These are phyloP conservation scores for Junco hyemalis DNA, from an alignment of 2,113 vertebrate species.

Conservation along the genomic window DNA sequence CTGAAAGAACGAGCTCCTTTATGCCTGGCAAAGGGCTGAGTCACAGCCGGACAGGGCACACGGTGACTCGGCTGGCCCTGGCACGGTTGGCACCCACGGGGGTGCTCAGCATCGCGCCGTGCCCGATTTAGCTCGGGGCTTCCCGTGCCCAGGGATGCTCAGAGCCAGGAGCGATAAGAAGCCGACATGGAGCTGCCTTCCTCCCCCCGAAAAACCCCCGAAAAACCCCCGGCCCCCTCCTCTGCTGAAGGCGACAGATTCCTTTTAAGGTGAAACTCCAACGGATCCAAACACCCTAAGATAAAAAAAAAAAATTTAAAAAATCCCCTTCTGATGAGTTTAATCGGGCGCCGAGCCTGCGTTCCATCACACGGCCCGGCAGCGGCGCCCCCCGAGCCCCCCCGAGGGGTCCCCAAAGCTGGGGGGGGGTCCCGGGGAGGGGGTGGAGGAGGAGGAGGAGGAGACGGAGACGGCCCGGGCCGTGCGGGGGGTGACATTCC, in stretches of 20 bases:
- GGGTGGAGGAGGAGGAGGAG: not conserved
- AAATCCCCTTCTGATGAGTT: not conserved
- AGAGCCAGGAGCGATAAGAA: conserved; percentile 15
- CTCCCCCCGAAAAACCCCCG: not conserved
- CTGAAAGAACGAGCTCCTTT: not conserved
- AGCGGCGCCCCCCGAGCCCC: not conserved
- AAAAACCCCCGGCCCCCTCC: not conserved
- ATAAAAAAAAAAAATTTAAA: not conserved
- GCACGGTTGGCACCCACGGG: not conserved
- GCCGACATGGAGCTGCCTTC: not conserved
- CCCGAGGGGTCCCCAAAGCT: not conserved
- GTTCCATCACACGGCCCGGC: not conserved
- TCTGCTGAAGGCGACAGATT: not conserved
- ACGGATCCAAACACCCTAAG: not conserved
- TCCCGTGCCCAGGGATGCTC: not conserved
- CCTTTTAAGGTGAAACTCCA: conserved; percentile 60
- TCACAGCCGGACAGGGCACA: not conserved
- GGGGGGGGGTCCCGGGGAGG: not conserved
- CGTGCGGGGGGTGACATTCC: conserved; percentile 25
- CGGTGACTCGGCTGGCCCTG: not conserved
- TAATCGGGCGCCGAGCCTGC: not conserved
- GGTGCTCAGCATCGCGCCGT: not conserved
- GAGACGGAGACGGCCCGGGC: not conserved
- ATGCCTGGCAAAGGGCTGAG: not conserved
- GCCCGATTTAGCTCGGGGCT: not conserved